phyloP scores from a whole-genome alignment of 1,140 invertebrate genomes.

The Drosophila willistoni region DNA sequence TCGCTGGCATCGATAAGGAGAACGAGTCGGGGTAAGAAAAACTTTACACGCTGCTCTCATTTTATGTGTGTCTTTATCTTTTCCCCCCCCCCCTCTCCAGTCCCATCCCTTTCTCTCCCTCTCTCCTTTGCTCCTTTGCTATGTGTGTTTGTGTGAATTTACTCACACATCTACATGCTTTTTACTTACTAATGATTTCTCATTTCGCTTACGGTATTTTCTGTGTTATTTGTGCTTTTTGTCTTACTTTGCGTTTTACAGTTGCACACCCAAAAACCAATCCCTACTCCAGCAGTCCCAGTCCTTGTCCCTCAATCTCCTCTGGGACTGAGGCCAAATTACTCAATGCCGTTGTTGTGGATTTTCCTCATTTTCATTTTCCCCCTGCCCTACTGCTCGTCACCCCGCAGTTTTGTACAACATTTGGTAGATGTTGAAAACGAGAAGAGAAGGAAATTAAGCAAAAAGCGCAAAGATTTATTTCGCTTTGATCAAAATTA shows the following conservation, averaged over 20 bases:
- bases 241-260: conserved; percentile 71
- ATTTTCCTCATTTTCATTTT: conserved; percentile 63
- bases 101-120: conserved; percentile 1
- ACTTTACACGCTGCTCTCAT: conserved; percentile 68
- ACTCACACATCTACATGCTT: conserved; percentile 58
- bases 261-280: conserved; percentile 18
- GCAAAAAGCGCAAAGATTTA: conserved; percentile 82
- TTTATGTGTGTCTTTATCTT: conserved; percentile 73
- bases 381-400: conserved; percentile 5
- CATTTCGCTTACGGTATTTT: conserved; percentile 78
- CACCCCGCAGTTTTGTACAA: conserved; percentile 4
- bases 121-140: conserved; percentile 20
- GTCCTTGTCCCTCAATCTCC: not conserved
- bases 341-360: conserved; percentile 77
- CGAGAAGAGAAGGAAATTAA: conserved; percentile 72
- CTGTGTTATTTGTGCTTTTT: conserved; percentile 74
- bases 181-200: conserved; percentile 82
- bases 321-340: conserved; percentile 64
- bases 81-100: not conserved
- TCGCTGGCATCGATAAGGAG: conserved; percentile 73
- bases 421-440: conserved; percentile 10
- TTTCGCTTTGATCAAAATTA: conserved; percentile 82
- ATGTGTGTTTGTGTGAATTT: conserved; percentile 40
- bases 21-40: conserved; percentile 55
- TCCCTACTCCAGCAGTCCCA: not conserved